Percentiles rank a stretch among this genome's conserved stretches.
Conservation (phyloP, 1,140 invertebrate genomes). For the Globodera ellingtonae region DNA sequence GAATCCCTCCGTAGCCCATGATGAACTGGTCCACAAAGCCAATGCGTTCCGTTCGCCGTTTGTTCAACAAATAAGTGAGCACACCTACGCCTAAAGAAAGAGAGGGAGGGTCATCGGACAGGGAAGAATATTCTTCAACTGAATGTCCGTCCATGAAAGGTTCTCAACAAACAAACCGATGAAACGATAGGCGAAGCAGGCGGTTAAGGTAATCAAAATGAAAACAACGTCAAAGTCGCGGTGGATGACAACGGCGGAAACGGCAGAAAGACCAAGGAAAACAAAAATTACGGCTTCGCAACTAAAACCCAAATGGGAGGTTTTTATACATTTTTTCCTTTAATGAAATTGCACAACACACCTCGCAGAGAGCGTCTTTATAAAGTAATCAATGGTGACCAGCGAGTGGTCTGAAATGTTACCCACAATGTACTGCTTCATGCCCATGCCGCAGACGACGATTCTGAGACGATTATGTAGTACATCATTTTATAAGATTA, state of each 20-base stretch:
- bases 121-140: neutral
- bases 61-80: conserved; percentile 52
- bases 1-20: conserved; percentile 59
- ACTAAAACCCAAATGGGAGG: conserved; percentile 70
- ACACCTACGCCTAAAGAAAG: conserved; percentile 40
- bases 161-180: conserved; percentile 69
- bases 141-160: neutral
- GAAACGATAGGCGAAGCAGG: conserved; percentile 88
- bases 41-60: conserved; percentile 52
- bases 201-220: conserved; percentile 85
- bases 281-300: conserved; percentile 99
- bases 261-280: conserved; percentile 93
- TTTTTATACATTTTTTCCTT: conserved; percentile 8
- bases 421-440: conserved; percentile 98
- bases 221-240: conserved; percentile 95
- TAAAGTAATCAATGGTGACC: conserved; percentile 93
- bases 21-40: conserved; percentile 59
- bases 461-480: conserved; percentile 74
- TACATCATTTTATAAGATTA: neutral
- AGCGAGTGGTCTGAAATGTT: conserved; percentile 97
- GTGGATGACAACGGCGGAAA: conserved; percentile 72
- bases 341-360: conserved; percentile 9
- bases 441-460: conserved; percentile 95
- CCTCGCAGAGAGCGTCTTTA: conserved; percentile 67
- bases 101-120: neutral